These are phyloP conservation scores for Mesitornis unicolor DNA, from an alignment of 2,113 vertebrate genomes.

Conservation along the genomic window DNA sequence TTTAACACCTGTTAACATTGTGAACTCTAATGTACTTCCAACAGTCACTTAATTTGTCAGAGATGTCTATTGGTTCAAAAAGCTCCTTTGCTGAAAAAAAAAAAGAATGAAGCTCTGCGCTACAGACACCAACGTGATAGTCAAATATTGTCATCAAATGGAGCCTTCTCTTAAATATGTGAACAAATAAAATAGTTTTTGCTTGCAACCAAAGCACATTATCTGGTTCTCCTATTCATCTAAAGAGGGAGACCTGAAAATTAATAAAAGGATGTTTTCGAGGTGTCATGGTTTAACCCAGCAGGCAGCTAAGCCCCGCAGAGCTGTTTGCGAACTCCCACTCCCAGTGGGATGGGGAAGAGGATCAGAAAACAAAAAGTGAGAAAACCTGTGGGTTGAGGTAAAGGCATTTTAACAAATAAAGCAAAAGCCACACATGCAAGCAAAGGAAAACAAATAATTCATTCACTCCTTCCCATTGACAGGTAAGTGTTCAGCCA, in stretches of 20 bases:
- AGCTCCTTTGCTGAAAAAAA: not conserved
- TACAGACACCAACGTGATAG: fast-evolving
- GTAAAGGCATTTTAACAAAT: too few relatives aligned
- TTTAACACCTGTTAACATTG: not conserved
- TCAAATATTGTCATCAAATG: not conserved
- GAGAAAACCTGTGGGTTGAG: too few relatives aligned
- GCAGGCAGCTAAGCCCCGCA: too few relatives aligned
- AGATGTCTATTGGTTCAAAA: not conserved
- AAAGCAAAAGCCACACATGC: too few relatives aligned
- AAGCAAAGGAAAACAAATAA: too few relatives aligned
- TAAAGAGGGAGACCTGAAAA: not conserved
- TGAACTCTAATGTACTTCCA: not conserved
- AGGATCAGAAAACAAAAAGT: too few relatives aligned
- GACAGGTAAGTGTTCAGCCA: too few relatives aligned
- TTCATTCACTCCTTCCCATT: too few relatives aligned
- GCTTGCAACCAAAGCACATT: not conserved
- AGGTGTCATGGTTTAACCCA: too few relatives aligned
- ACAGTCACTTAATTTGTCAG: not conserved
- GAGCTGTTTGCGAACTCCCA: too few relatives aligned
- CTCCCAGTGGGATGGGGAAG: too few relatives aligned
- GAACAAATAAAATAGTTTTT: not conserved
- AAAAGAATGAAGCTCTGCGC: not conserved
- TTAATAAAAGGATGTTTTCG: not conserved
- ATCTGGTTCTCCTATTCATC: not conserved
- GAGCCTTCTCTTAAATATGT: not conserved